phyloP scores from a whole-genome alignment of 2,113 vertebrate genomes.

The Triplophysa tibetana region DNA sequence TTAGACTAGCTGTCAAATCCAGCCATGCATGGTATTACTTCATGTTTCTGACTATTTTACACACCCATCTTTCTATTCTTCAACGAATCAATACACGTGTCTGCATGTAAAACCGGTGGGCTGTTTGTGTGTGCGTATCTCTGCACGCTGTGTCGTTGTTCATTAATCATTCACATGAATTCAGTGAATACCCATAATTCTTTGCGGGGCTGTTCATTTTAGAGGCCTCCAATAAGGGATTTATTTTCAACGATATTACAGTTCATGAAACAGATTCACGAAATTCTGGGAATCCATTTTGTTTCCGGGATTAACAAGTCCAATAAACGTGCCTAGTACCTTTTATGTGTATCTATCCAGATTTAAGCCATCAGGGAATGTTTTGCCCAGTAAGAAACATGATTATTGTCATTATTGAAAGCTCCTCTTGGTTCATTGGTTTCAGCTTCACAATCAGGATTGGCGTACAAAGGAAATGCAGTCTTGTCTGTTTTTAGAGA shows the following conservation, averaged over 20 bases:
- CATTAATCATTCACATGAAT: not conserved
- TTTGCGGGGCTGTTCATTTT: not conserved
- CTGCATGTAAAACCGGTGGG: not conserved
- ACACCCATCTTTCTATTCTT: not conserved
- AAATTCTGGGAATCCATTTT: not conserved
- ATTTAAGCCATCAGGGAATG: not conserved
- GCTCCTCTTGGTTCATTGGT: constrained; percentile 7
- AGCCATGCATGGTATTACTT: constrained; percentile 21
- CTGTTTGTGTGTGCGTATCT: constrained; percentile 11
- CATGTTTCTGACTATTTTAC: constrained; percentile 18
- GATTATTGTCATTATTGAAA: constrained; percentile 18
- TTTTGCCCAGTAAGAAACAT: not conserved
- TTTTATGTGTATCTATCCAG: not conserved
- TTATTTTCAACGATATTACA: not conserved
- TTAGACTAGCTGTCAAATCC: constrained; percentile 39
- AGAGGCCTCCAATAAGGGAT: constrained; percentile 5
- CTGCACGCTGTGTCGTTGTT: not conserved
- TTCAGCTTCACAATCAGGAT: constrained; percentile 18
- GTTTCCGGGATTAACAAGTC: not conserved
- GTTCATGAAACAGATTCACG: not conserved
- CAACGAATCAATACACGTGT: not conserved
- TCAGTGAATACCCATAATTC: not conserved
- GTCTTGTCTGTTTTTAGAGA: constrained; percentile 22
- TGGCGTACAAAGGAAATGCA: constrained; percentile 9
- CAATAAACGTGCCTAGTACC: not conserved